These are phyloP conservation scores for Euphonia xanthogaster DNA, from an alignment of 2,797 vertebrate species.

Conservation along the genomic window DNA sequence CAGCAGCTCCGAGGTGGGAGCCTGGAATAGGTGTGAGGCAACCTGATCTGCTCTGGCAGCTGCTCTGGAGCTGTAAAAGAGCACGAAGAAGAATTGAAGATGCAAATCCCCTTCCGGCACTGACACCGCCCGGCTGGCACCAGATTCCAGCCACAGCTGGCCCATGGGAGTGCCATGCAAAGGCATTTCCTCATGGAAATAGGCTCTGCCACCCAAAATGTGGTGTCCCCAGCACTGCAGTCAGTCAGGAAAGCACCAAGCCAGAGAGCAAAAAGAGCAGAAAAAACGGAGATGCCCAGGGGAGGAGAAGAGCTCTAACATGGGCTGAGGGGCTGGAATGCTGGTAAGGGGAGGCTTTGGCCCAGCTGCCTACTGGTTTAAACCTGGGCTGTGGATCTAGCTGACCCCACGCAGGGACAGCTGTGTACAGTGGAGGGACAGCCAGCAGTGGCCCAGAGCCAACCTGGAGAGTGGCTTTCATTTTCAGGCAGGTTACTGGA, in stretches of 20 bases:
- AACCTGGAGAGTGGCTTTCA: not conserved
- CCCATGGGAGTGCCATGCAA: not conserved
- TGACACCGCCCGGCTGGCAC: not conserved
- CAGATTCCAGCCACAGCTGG: not conserved
- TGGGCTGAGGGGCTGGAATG: not conserved
- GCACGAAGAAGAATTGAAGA: not conserved
- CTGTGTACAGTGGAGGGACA: not conserved
- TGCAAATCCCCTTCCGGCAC: not conserved
- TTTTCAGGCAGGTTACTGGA: not conserved
- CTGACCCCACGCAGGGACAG: not conserved
- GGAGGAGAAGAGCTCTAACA: not conserved
- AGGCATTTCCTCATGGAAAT: not conserved
- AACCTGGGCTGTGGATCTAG: not conserved
- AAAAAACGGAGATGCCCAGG: not conserved
- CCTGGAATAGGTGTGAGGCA: constrained; percentile 37
- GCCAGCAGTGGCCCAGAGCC: not conserved
- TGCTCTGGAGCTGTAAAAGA: constrained; percentile 20
- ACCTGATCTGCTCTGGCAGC: constrained; percentile 41
- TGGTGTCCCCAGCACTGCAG: not conserved
- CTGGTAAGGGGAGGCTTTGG: not conserved
- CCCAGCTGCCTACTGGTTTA: not conserved
- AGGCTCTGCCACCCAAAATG: not conserved
- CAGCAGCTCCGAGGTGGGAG: not conserved
- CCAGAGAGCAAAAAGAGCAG: not conserved
- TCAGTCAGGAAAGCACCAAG: not conserved